These are phyloP conservation scores for Sarcophaga variegata DNA, from an alignment of 2,888 invertebrate genomes.

Conservation along the genomic window DNA sequence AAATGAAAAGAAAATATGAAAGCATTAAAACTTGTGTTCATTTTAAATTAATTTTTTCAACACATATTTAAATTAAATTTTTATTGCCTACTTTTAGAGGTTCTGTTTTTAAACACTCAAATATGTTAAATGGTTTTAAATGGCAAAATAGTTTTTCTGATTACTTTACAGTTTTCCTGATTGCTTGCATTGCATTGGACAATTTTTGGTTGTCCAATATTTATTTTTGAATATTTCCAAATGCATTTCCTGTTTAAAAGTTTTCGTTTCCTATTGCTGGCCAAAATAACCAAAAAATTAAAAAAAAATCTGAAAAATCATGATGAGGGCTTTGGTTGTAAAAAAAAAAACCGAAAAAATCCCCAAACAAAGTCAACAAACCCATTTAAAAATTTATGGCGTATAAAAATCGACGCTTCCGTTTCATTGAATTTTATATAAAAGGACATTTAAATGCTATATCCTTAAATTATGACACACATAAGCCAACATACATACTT, in stretches of 20 bases:
- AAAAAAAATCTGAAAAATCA: not conserved
- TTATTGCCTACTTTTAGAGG: too few species aligned
- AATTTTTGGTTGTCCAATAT: too few species aligned
- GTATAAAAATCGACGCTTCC: constrained; percentile 71
- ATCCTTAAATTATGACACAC: constrained; percentile 54
- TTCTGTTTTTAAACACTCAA: too few species aligned
- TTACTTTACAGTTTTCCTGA: too few species aligned
- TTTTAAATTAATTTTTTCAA: too few species aligned
- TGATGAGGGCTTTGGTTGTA: too few species aligned
- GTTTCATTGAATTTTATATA: constrained; percentile 70
- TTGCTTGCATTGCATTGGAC: too few species aligned
- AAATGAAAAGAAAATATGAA: too few species aligned
- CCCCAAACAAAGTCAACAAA: constrained; percentile 74
- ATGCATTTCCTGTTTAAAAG: constrained; percentile 39
- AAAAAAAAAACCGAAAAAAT: not conserved
- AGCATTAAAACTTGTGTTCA: too few species aligned
- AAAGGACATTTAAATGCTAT: constrained; percentile 64
- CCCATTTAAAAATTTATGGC: constrained; percentile 77
- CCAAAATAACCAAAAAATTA: not conserved
- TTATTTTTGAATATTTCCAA: constrained; percentile 16
- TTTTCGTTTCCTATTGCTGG: constrained; percentile 24
- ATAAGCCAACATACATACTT: constrained; percentile 25
- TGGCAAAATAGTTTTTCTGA: too few species aligned
- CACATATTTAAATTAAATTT: too few species aligned
- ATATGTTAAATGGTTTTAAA: too few species aligned